Conservation (phyloP, 1,140 invertebrate species). For the Harpegnathos saltator region DNA sequence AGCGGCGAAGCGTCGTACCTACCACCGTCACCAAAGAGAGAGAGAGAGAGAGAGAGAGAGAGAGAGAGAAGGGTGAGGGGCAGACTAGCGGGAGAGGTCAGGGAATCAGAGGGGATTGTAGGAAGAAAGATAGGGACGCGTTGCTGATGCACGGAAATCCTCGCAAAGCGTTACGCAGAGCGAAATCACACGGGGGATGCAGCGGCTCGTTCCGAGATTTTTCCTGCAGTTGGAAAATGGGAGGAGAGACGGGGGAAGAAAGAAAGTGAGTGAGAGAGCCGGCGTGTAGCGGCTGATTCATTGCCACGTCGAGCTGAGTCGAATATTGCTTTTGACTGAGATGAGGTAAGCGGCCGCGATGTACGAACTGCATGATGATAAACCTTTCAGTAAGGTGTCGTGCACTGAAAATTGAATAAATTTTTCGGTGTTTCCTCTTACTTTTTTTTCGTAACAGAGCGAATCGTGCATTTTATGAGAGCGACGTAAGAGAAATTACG, state of each 20-base stretch:
- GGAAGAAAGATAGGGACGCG: conserved; percentile 27
- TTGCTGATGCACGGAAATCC: conserved; percentile 39
- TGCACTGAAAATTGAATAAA: neutral
- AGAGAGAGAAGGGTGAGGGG: neutral
- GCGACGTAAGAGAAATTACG: neutral
- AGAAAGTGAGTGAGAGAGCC: too few relatives aligned
- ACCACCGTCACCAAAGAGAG: neutral
- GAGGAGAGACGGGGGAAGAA: neutral
- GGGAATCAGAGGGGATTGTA: conserved; percentile 10
- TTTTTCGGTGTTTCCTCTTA: neutral
- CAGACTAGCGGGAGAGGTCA: too few relatives aligned
- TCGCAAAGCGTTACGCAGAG: conserved; percentile 4
- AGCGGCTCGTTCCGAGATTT: conserved; percentile 1
- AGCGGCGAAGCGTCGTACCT: conserved; percentile 74
- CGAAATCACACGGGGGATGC: conserved; percentile 10
- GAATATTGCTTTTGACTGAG: conserved; percentile 23
- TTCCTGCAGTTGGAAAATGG: neutral
- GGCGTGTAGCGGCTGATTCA: conserved; percentile 10
- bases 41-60: too few relatives aligned
- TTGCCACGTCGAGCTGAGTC: neutral
- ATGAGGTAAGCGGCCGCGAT: conserved; percentile 6
- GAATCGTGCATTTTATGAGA: neutral
- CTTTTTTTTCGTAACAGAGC: neutral
- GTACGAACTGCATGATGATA: neutral
- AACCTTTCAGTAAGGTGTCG: conserved; percentile 8